phyloP scores from a whole-genome alignment of 1,140 invertebrate genomes.

The Trichonephila clavata region DNA sequence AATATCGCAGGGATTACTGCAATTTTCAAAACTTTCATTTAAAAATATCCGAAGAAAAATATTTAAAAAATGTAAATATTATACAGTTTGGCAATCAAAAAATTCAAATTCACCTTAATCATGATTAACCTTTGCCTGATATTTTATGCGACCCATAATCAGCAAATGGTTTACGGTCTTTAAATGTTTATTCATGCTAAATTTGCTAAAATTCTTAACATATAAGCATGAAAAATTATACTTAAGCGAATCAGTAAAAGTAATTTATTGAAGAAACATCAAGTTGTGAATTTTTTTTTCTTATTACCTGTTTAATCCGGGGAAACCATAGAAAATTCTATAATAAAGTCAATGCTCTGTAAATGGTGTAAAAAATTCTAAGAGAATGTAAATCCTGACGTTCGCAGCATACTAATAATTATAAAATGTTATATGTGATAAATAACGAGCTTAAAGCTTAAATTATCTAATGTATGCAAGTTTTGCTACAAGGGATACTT shows the following conservation, averaged over 20 bases:
- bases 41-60: too few species aligned
- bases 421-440: background rate
- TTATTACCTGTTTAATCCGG: background rate
- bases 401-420: background rate
- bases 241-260: background rate
- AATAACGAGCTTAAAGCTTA: too few species aligned
- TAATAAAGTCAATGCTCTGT: background rate
- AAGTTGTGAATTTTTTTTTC: background rate
- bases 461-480: too few species aligned
- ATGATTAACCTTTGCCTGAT: background rate
- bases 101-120: background rate
- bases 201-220: background rate
- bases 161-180: background rate
- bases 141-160: background rate
- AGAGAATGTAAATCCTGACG: background rate
- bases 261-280: background rate
- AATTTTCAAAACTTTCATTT: too few species aligned
- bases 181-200: background rate
- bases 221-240: background rate
- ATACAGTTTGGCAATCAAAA: background rate
- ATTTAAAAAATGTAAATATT: too few species aligned
- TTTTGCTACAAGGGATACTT: too few species aligned
- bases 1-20: too few species aligned
- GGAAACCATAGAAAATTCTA: background rate
- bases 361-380: constrained; percentile 11